These are phyloP conservation scores for Protomyctophum bolini DNA, from an alignment of 2,113 vertebrate species.

Conservation along the genomic window DNA sequence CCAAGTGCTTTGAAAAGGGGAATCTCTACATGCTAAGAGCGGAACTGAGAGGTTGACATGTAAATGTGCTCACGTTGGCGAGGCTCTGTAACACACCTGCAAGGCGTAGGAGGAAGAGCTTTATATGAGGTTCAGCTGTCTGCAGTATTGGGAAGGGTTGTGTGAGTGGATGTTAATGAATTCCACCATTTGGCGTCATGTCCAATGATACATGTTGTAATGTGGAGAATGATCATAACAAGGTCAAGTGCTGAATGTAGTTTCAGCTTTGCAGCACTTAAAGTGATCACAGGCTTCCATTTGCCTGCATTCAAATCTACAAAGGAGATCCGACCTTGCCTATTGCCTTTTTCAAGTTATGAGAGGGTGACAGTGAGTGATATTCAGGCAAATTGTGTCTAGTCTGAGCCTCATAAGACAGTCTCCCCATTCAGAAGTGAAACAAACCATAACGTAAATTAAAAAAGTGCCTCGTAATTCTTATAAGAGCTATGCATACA, in stretches of 20 bases:
- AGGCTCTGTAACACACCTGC: slow-evolving; percentile 50
- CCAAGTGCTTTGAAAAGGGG: slow-evolving; percentile 60
- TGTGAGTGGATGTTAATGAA: slow-evolving; percentile 18
- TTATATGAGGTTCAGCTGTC: slow-evolving; percentile 31
- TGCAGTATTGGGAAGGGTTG: slow-evolving; percentile 22
- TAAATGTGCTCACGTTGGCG: slow-evolving; percentile 59
- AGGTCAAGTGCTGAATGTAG: slow-evolving; percentile 51
- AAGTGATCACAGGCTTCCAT: slow-evolving; percentile 50
- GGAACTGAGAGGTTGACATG: slow-evolving; percentile 28
- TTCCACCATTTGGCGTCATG: slow-evolving; percentile 19
- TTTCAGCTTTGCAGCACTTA: slow-evolving; percentile 63
- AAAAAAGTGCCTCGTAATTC: slow-evolving; percentile 70
- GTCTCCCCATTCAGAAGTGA: slow-evolving; percentile 50
- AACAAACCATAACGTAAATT: slow-evolving; percentile 50
- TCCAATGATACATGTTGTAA: slow-evolving; percentile 46
- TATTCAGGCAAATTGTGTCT: slow-evolving; percentile 26
- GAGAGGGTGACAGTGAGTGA: slow-evolving; percentile 32
- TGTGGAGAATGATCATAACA: slow-evolving; percentile 59
- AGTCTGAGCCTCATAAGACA: slow-evolving; percentile 40
- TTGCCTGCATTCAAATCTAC: slow-evolving; percentile 58
- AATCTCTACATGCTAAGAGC: slow-evolving; percentile 47
- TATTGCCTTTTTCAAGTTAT: slow-evolving; percentile 53
- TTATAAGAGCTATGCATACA: slow-evolving; percentile 58
- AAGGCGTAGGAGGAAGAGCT: slow-evolving; percentile 39
- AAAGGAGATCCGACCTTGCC: slow-evolving; percentile 53